phyloP scores from a whole-genome alignment of 2,797 vertebrate genomes.

The Gymnothorax javanicus region DNA sequence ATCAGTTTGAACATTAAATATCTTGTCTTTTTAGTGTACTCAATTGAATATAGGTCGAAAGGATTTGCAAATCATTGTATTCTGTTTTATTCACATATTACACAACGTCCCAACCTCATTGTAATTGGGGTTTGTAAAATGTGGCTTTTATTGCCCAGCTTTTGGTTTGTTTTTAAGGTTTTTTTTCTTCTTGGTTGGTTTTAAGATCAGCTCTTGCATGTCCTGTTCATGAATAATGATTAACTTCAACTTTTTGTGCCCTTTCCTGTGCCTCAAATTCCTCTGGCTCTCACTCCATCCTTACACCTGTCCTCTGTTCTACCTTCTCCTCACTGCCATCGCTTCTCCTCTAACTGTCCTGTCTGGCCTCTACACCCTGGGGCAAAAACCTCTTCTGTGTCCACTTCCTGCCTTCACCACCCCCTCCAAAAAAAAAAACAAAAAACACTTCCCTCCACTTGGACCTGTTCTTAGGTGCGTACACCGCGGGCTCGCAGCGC shows the following conservation, averaged over 20 bases:
- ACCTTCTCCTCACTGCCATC: slow-evolving; percentile 37
- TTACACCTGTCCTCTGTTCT: slow-evolving; percentile 43
- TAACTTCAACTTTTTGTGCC: slow-evolving; percentile 37
- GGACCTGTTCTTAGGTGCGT: slow-evolving; percentile 77
- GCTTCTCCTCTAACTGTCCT: slow-evolving; percentile 1
- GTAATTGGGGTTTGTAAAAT: too few species aligned
- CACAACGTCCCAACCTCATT: too few species aligned
- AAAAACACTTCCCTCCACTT: slow-evolving; percentile 36
- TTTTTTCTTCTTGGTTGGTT: slow-evolving; percentile 28
- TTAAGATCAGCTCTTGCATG: slow-evolving; percentile 49
- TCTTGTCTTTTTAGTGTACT: too few species aligned
- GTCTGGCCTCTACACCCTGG: slow-evolving; percentile 22
- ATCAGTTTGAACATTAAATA: too few species aligned
- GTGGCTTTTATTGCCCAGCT: neutral
- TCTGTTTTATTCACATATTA: too few species aligned
- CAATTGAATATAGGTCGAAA: too few species aligned
- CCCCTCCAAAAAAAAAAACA: neutral
- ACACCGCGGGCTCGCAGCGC: slow-evolving; percentile 82
- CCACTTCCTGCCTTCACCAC: slow-evolving; percentile 33
- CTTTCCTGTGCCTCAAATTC: slow-evolving; percentile 9
- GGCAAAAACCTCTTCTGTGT: slow-evolving; percentile 16
- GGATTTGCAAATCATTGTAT: too few species aligned
- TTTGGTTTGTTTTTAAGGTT: neutral
- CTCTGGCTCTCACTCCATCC: neutral
- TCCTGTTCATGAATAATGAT: slow-evolving; percentile 43